Evolutionary conservation across 2,888 invertebrate genomes (phyloP), one percentile per base, ranked within the genome.

Genomic region (Galeruca laticollis): DNA sequence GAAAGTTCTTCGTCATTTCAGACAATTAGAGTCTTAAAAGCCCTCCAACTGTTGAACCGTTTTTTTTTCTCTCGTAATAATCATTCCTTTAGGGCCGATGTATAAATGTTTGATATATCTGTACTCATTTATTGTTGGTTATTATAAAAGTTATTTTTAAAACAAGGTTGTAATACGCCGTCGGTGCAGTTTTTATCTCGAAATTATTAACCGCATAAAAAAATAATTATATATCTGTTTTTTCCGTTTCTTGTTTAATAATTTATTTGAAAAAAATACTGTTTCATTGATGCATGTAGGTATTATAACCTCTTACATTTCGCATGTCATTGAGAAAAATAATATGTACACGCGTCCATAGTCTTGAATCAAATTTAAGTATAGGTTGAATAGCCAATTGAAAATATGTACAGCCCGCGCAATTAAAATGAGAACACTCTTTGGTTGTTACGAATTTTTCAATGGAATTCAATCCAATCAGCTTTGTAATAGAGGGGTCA

Each of bases 1-100:
- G 43, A 47, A 40, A 61, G 43, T 26, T 63, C 60, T 67, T 47
- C 67, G 64, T 64, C 64, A 68, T 68, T 65, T 65, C 60, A 68
- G 67, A 62, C 68, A 70, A 72, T 72, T 69, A 73, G 68, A 68
- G 65, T 57, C 54, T 57, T 57, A 65, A 61, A 68, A 59, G 65
- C 52, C 70, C 60, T 65, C 52, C 31, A 67, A 70, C 68, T 62
- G 35, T 65, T 43, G 49, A 18, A 49, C 47, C 51, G 61, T 49
- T 61, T 61, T 51, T 49, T 51, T 51, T 10, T 9, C 21, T 9
- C 6, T 26, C 26, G 51, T 10, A 51, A 21, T 51, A 51, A 51
- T 51, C 51, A 21, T 51, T 21, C 51, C 51, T 51, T 51, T 21
- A 51, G 51, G 51, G 51, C 21, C 4, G 18, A 51, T 11, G 51